A percentile compares a stretch with the other conserved stretches of the same genome.
These are phyloP conservation scores for Elgaria multicarinata DNA, from an alignment of 2,113 vertebrate genomes.

Conservation along the genomic window DNA sequence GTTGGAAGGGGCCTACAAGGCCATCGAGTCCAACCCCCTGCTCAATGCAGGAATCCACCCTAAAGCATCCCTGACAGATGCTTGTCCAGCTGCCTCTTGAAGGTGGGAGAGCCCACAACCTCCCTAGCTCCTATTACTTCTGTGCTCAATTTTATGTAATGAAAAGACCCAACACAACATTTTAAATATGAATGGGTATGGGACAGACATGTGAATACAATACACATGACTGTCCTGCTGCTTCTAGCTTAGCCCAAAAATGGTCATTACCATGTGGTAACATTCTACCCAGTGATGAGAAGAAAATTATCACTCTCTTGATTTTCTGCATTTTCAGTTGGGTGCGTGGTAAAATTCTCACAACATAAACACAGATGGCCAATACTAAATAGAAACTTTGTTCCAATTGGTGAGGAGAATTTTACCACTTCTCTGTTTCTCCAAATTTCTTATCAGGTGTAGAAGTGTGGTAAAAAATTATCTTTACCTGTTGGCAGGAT, in stretches of 20 bases:
- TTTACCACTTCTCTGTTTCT: neutral
- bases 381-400: neutral
- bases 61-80: too few relatives aligned
- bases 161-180: neutral
- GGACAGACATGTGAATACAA: neutral
- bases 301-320: neutral
- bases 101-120: too few relatives aligned
- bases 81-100: too few relatives aligned
- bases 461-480: neutral
- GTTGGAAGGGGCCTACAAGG: too few relatives aligned
- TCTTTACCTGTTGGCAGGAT: neutral
- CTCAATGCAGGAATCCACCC: too few relatives aligned
- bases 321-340: neutral
- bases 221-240: neutral
- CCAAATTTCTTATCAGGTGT: neutral
- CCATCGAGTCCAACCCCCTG: too few relatives aligned
- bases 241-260: neutral
- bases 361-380: neutral
- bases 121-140: neutral
- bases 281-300: neutral
- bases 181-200: neutral
- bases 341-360: neutral
- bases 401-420: neutral
- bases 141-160: neutral
- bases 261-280: neutral